phyloP scores from a whole-genome alignment of 2,113 vertebrate genomes.

The Cisticola juncidis region DNA sequence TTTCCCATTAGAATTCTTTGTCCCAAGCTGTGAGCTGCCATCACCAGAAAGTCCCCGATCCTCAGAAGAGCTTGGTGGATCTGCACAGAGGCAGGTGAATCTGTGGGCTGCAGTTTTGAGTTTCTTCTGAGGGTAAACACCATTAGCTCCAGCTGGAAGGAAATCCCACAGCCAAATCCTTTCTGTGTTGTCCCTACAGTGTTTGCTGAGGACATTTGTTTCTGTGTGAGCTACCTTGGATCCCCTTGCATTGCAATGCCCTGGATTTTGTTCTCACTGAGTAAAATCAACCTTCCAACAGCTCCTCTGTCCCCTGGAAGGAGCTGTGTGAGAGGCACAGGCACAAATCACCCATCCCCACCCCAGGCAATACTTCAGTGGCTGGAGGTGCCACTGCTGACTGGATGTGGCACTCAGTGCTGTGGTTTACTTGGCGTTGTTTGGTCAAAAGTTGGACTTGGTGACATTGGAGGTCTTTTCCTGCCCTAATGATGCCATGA shows the following conservation, averaged over 20 bases:
- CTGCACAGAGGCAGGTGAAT: neutral
- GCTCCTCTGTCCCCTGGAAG: neutral
- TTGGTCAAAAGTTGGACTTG: neutral
- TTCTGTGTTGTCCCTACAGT: neutral
- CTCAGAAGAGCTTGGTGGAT: neutral
- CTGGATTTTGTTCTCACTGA: neutral
- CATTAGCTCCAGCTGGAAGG: neutral
- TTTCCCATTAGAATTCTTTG: neutral
- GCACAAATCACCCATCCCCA: neutral
- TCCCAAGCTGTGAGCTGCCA: neutral
- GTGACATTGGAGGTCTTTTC: neutral
- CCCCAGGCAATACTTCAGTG: neutral
- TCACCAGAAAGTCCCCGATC: neutral
- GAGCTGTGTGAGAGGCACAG: neutral
- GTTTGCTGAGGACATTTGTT: neutral
- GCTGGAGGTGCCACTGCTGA: neutral
- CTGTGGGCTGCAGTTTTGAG: accelerated
- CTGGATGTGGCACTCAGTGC: neutral
- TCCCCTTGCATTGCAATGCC: neutral
- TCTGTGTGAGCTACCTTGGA: neutral
- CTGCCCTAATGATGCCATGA: neutral
- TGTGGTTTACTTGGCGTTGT: neutral
- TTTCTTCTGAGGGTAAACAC: neutral
- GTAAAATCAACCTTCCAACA: neutral
- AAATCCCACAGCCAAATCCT: neutral